phyloP scores from a whole-genome alignment of 35 echinoderm and acorn worm genomes.

The Strongylocentrotus purpuratus region DNA sequence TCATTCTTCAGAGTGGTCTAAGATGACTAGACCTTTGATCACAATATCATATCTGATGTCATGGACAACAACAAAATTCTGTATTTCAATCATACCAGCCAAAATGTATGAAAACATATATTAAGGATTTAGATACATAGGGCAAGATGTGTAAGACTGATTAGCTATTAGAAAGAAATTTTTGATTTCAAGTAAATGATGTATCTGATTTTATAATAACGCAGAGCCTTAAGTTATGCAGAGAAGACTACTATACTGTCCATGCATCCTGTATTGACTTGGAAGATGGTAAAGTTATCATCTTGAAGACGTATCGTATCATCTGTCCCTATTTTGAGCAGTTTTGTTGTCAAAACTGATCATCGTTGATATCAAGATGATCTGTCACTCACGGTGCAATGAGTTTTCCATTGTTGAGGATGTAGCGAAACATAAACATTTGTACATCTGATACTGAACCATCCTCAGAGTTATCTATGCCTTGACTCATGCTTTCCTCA shows the following conservation, averaged over 20 bases:
- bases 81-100: neutral
- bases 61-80: neutral
- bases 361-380: neutral
- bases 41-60: neutral
- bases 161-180: neutral
- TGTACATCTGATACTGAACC: neutral
- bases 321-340: neutral
- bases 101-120: neutral
- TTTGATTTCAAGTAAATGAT: neutral
- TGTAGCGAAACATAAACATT: neutral
- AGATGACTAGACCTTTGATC: neutral
- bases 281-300: neutral
- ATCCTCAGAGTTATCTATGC: neutral
- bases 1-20: neutral
- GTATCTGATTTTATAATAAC: neutral
- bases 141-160: neutral
- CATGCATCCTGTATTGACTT: neutral
- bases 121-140: neutral
- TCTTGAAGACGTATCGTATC: neutral
- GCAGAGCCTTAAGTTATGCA: neutral
- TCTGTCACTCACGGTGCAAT: neutral
- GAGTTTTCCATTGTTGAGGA: constrained; percentile 1
- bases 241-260: neutral
- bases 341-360: constrained; percentile 12
- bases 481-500: neutral